Conservation (phyloP, 2,888 invertebrate genomes). For the Plutella xylostella region DNA sequence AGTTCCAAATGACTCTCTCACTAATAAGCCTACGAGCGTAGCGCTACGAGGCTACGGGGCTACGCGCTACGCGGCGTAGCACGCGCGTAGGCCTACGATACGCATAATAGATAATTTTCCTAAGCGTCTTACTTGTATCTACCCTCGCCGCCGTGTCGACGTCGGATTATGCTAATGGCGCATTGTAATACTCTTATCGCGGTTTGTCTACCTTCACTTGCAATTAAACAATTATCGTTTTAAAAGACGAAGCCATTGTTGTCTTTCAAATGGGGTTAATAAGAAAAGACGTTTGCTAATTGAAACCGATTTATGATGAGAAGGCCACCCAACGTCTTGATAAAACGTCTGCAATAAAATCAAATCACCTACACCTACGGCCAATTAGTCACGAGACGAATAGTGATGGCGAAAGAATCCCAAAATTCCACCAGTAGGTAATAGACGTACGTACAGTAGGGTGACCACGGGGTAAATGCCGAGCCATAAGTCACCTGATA, state of each 20-base stretch:
- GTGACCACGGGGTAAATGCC: conserved; percentile 34
- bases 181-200: conserved; percentile 60
- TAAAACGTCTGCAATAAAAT: conserved; percentile 29
- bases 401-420: conserved; percentile 41
- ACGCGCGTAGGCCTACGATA: conserved; percentile 20
- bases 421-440: conserved; percentile 48
- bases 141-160: conserved; percentile 40
- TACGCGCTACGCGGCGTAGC: conserved; percentile 23
- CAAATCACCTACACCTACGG: conserved; percentile 51
- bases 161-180: conserved; percentile 56
- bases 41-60: conserved; percentile 22
- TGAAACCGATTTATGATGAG: too few relatives aligned
- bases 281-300: too few relatives aligned
- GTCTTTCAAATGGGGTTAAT: too few relatives aligned
- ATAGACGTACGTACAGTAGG: conserved; percentile 23
- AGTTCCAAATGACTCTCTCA: too few relatives aligned
- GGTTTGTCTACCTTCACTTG: conserved; percentile 48
- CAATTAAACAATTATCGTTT: conserved; percentile 6
- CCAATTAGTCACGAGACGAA: conserved; percentile 71
- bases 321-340: too few relatives aligned
- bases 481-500: conserved; percentile 61
- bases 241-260: too few relatives aligned
- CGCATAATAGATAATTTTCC: conserved; percentile 46
- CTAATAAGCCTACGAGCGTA: too few relatives aligned
- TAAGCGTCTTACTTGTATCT: conserved; percentile 68